Conservation (phyloP, 2,797 vertebrate genomes). For the Moxostoma hubbsi region DNA sequence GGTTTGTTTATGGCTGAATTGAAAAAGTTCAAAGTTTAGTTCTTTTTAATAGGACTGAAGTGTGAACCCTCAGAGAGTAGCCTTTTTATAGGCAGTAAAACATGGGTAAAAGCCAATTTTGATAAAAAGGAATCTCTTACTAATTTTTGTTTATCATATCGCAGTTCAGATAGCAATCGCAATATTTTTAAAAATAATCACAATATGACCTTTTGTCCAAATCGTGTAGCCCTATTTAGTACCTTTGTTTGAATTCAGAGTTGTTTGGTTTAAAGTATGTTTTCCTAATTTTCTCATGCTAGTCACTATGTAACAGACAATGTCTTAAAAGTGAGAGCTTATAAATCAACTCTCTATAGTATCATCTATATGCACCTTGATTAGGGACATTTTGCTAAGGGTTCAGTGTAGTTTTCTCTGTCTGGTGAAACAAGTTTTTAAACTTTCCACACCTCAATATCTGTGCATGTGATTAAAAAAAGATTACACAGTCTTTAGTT, state of each 20-base stretch:
- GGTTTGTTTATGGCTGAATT: too few species aligned
- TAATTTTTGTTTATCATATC: too few species aligned
- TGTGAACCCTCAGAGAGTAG: too few species aligned
- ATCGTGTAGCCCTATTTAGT: not conserved
- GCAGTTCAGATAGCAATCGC: too few species aligned
- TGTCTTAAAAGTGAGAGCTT: not conserved
- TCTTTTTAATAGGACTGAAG: too few species aligned
- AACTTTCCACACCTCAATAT: constrained; percentile 26
- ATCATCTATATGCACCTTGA: not conserved
- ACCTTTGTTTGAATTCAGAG: not conserved
- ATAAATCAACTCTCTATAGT: not conserved
- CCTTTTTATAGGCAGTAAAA: too few species aligned
- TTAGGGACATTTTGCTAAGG: not conserved
- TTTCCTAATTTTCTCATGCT: not conserved
- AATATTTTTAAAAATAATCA: too few species aligned
- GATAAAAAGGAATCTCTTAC: too few species aligned
- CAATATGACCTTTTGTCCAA: too few species aligned
- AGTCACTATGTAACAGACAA: not conserved
- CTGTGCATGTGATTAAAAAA: not conserved
- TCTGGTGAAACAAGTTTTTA: constrained; percentile 4
- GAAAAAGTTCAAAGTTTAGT: too few species aligned
- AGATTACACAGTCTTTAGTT: not conserved
- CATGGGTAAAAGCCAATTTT: too few species aligned
- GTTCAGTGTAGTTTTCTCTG: not conserved
- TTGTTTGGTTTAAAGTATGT: not conserved